Evolutionary conservation across 2,888 invertebrate species (phyloP).

Genomic region (Halictus quadricinctus): DNA sequence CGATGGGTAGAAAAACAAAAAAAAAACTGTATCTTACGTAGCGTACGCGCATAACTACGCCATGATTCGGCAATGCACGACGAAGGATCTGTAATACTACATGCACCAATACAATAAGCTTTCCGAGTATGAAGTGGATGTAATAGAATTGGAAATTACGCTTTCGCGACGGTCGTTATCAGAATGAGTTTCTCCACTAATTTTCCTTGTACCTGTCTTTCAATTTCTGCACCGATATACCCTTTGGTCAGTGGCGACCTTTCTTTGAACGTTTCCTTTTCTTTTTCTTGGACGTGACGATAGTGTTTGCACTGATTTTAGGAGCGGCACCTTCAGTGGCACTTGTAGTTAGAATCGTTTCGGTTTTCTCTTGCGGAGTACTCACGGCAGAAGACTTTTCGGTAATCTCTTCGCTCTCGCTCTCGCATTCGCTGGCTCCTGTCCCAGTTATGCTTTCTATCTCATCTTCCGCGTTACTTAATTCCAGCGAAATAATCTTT

Average conservation of each 20-base stretch:
- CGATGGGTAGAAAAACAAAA: conserved; percentile 31
- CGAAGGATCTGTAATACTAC: conserved; percentile 47
- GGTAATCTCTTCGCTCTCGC: conserved; percentile 79
- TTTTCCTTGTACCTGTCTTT: conserved; percentile 25
- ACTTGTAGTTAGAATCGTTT: conserved; percentile 83
- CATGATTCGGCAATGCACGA: conserved; percentile 26
- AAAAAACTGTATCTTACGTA: conserved; percentile 26
- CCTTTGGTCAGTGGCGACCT: conserved; percentile 82
- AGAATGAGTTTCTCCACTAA: conserved; percentile 17
- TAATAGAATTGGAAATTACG: conserved; percentile 47
- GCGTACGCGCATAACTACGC: conserved; percentile 18
- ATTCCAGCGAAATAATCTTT: conserved; percentile 94
- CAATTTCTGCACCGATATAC: conserved; percentile 49
- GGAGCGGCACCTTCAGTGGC: conserved; percentile 84
- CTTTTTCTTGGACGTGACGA: conserved; percentile 78
- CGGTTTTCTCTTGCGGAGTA: conserved; percentile 83
- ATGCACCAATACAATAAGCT: conserved; percentile 50
- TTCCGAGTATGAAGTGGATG: conserved; percentile 27
- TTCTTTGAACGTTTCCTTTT: conserved; percentile 84
- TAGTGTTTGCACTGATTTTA: conserved; percentile 78
- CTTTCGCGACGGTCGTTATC: conserved; percentile 20
- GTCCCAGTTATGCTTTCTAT: conserved; percentile 80
- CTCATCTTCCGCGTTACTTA: conserved; percentile 87
- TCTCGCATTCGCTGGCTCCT: conserved; percentile 79
- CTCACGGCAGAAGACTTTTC: conserved; percentile 80